These are phyloP conservation scores for Galleria mellonella DNA, from an alignment of 1,140 invertebrate species.

Conservation along the genomic window DNA sequence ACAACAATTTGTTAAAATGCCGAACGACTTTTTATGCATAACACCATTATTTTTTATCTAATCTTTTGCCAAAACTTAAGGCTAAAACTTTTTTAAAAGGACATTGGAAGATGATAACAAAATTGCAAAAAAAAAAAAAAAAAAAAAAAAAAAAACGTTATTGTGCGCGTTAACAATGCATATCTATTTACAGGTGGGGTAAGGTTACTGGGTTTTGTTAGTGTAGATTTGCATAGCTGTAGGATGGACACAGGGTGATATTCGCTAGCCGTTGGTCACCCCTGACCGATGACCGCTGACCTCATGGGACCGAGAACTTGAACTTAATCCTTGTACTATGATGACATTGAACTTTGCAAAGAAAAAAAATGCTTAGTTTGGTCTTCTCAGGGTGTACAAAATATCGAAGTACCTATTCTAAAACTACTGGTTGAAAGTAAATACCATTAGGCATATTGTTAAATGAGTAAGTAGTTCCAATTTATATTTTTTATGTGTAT, in stretches of 20 bases:
- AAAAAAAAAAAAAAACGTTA: conserved; percentile 6
- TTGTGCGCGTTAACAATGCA: conserved; percentile 12
- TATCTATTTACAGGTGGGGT: conserved; percentile 23
- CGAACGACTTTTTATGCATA: too few relatives aligned
- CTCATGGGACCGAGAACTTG: conserved; percentile 42
- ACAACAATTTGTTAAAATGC: too few relatives aligned
- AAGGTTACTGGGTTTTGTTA: conserved; percentile 9
- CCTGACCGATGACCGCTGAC: conserved; percentile 41
- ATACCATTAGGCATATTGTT: too few relatives aligned
- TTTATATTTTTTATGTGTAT: too few relatives aligned
- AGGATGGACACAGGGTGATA: conserved; percentile 11
- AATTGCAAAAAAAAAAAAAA: conserved; percentile 9
- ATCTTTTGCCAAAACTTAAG: too few relatives aligned
- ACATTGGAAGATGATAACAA: conserved; percentile 2
- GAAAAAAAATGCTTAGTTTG: conserved; percentile 1
- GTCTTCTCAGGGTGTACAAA: too few relatives aligned
- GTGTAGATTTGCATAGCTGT: conserved; percentile 15
- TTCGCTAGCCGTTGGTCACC: conserved; percentile 64
- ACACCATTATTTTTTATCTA: too few relatives aligned
- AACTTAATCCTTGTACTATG: conserved; percentile 22
- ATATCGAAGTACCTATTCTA: background rate
- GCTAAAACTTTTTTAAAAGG: background rate
- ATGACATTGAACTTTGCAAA: conserved; percentile 34
- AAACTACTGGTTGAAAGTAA: too few relatives aligned
- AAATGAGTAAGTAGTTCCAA: too few relatives aligned